Conservation (phyloP, 2,797 vertebrate genomes). For the Mastacembelus armatus region DNA sequence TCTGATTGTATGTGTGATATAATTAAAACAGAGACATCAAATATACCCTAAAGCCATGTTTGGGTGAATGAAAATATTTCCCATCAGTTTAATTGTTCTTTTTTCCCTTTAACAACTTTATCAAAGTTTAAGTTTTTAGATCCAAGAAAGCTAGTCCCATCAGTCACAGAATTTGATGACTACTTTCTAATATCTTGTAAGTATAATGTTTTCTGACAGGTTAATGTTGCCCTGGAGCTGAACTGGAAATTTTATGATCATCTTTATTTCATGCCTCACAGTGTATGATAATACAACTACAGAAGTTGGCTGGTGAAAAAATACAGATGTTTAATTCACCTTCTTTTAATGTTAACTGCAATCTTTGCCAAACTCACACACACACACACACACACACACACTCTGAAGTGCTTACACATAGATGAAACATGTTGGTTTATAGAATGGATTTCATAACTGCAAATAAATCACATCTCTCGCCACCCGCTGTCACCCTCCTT, state of each 20-base stretch:
- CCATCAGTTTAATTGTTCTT: not conserved
- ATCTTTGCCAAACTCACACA: too few species aligned
- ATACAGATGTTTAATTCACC: not conserved
- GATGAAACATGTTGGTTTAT: slow-evolving; percentile 35
- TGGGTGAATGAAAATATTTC: not conserved
- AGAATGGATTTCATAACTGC: slow-evolving; percentile 52
- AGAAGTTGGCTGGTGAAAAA: not conserved
- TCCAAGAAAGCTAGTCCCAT: not conserved
- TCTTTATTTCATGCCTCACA: not conserved
- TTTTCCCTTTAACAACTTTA: not conserved
- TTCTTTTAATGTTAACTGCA: not conserved
- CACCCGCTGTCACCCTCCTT: slow-evolving; percentile 41
- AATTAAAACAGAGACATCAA: too few species aligned
- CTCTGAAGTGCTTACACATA: not conserved
- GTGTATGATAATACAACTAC: not conserved
- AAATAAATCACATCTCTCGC: too few species aligned
- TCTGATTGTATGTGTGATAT: too few species aligned
- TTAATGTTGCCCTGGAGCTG: not conserved
- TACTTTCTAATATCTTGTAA: too few species aligned
- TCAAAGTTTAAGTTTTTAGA: slow-evolving; percentile 1
- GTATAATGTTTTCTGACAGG: too few species aligned
- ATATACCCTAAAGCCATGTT: not conserved
- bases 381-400: too few species aligned
- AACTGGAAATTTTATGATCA: not conserved
- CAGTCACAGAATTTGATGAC: slow-evolving; percentile 4